These are phyloP conservation scores for Drosophila fulvimacula DNA, from an alignment of 2,888 invertebrate species.

Conservation along the genomic window DNA sequence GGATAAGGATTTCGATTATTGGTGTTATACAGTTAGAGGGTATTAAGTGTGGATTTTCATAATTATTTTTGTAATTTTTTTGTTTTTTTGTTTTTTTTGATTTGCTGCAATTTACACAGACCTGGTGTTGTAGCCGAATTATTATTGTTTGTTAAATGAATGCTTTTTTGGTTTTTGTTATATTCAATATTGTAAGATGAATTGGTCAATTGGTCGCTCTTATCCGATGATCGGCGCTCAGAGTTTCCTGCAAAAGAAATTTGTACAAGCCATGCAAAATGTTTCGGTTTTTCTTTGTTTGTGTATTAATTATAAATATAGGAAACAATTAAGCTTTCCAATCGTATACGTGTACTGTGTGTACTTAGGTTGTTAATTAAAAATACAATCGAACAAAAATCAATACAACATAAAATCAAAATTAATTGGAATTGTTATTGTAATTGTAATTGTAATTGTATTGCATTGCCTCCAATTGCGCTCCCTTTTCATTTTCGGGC, in stretches of 20 bases:
- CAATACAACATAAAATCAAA: constrained; percentile 6
- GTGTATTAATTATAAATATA: constrained; percentile 29
- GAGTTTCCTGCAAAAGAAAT: constrained; percentile 85
- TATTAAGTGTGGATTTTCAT: constrained; percentile 24
- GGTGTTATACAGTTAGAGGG: constrained; percentile 43
- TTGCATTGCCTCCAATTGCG: constrained; percentile 10
- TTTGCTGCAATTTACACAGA: constrained; percentile 82
- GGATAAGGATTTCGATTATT: constrained; percentile 1
- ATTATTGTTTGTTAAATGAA: constrained; percentile 85
- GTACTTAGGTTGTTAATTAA: constrained; percentile 12
- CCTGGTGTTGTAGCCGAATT: constrained; percentile 85
- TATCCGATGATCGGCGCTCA: constrained; percentile 85
- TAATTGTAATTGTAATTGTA: constrained; percentile 10
- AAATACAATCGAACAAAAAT: constrained; percentile 12
- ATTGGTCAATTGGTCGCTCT: constrained; percentile 85
- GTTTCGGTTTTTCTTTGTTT: constrained; percentile 45
- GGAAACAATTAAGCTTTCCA: constrained; percentile 28
- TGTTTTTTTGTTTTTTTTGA: constrained; percentile 33
- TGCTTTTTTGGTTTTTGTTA: constrained; percentile 84
- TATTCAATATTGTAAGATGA: constrained; percentile 84
- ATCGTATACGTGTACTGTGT: constrained; percentile 14
- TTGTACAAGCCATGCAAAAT: constrained; percentile 85
- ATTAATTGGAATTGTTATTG: background rate
- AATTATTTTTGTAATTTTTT: constrained; percentile 7
- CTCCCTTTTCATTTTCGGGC: background rate